Base-by-base conservation (phyloP, 2,113 vertebrate genomes). In the Heptranchias perlo region DNA sequence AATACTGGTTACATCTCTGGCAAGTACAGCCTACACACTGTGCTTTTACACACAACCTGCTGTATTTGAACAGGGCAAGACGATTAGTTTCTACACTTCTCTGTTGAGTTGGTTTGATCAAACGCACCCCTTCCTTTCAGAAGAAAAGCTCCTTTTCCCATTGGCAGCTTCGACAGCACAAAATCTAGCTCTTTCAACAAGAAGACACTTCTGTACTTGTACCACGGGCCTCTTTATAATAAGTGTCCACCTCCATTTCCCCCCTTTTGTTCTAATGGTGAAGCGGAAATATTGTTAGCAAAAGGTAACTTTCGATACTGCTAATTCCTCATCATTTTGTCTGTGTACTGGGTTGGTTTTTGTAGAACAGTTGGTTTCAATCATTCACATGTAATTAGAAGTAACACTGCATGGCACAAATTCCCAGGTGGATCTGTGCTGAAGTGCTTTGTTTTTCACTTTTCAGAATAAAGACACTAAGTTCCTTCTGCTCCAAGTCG, bases 391-490 rank as follows among this genome's bases (percentile, higher is more conserved):
- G 98, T 98, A 98, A 98, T 98, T 98, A 98, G 97, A 98, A 98
- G 97, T 98, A 98, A 98, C 98, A 97, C 97, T 98, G 97, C 97
- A 97, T 97, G 96, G 96, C 96, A 87, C 96, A 97, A 97, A 97
- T 96, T 96, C 87, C 96, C 96, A 97, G 96, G 96, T 96, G 96
- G 97, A 97, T 97, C 96, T 96, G 82, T 96, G 21, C 93, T 96
- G 96, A 95, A 97, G 96, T 98, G 97, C 98, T 98, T 97, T 97
- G 96, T 97, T 97, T 96, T 97, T 97, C 97, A 97, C 98, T 98
- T 98, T 97, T 96, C 97, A 97, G 98, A 98, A 97, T 98, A 98
- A 97, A 98, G 97, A 98, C 97, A 97, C 97, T 97, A 98, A 98
- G 98, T 98, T 99, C 98, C 98, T 98, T 98, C 98, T 95, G 94